Base-by-base conservation (phyloP, 1,140 invertebrate species). In the Phocides pigmalion region DNA sequence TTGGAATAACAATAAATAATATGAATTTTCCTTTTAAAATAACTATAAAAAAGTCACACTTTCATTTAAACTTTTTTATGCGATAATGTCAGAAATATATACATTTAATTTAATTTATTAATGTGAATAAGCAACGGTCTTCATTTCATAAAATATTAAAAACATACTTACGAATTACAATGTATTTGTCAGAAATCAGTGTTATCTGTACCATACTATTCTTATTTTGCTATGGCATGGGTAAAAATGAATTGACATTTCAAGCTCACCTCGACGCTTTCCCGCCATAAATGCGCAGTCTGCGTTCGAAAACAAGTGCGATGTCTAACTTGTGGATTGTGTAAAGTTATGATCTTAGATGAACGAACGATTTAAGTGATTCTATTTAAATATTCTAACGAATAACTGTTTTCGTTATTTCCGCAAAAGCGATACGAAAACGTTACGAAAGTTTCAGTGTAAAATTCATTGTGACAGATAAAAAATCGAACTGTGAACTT, bases 181-280 rank as follows among this genome's bases (percentile, higher is more conserved):
- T n/a, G n/a, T n/a, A n/a, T n/a, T n/a, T n/a, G n/a, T n/a, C n/a
- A n/a, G n/a, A n/a, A n/a, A n/a, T n/a, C n/a, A n/a, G n/a, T 22
- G 5, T 22, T 3, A 22, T 22, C 5, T 22, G 2, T 22, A 5
- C 1, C 35, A 35, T 35, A 35, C 47, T 35, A 28, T 35, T 51
- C 28, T 54, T 15, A 22, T 22, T 42, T 41, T 16, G 25, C 20
- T 42, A 16, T 25, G 8, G 12, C 8, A 15, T 15, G 3, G 22
- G 19, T 42, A 41, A 54, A 6, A 49, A 62, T 20, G 15, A 54
- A 62, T 46, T 53, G 47, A 47, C 12, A 44, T 62, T 42, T 62
- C 58, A 56, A 65, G 54, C 28, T 54, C 17, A 44, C 37, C 41
- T 56, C 37, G 46, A 66, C 20, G 54, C 41, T 68, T 59, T 66